Evolutionary conservation across 2,113 vertebrate genomes (phyloP), one percentile per base, ranked within the genome.

Genomic region (Fregata magnificens): DNA sequence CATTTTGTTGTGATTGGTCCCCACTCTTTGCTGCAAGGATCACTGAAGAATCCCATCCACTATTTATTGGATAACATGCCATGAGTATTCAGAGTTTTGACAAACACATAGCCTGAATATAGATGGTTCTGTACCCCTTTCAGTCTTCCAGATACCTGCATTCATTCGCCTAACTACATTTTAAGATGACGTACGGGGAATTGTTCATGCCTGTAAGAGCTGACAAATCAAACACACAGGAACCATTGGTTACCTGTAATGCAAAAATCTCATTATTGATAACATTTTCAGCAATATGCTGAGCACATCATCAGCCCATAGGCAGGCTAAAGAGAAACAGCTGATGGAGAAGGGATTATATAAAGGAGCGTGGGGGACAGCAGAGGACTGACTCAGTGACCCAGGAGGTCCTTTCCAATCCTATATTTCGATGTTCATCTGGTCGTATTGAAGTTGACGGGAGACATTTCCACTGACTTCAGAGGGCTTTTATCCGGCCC

Each of bases 391-490:
- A 63, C 84, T 94, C 70, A 8, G 49, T 90, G 84, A 94, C 62
- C 74, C 78, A 82, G 71, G 53, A 88, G 82, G 74, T 94, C 93
- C 78, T 88, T 85, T 82, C 89, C 95, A 88, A 76, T 82, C 53
- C 90, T 66, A 0, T 13, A 32, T 94, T 93, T 85, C 84, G 56
- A 2, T 40, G 61, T 94, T 90, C 81, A 36, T 76, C 78, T 95
- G 20, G 76, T 79, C 38, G 1, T 50, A 61, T 18, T 91, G 91
- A 95, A 93, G 91, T 73, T 80, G 87, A 97, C 86, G 67, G 78
- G 82, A 81, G 89, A 90, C 91, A 90, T 93, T 89, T 91, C 89
- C 74, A 89, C 62, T 0, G 10, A 96, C 84, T 95, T 95, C 97
- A 95, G 87, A 93, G 70, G 71, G 74, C 71, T 91, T 91, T 93